Evolutionary conservation across 2,797 vertebrate genomes (phyloP).

Genomic region (Molothrus ater): DNA sequence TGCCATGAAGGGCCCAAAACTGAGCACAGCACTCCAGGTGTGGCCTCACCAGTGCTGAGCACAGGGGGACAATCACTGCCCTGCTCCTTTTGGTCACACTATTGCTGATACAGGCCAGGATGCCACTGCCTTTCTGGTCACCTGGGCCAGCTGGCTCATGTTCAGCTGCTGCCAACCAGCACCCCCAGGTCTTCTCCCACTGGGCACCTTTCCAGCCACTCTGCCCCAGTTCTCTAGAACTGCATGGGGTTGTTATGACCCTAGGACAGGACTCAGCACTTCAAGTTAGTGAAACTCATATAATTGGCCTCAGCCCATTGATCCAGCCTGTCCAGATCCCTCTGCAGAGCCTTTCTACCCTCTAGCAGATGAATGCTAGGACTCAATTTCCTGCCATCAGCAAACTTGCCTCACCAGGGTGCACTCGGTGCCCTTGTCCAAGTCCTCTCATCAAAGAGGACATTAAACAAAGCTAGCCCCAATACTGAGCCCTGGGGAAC

Average conservation of each 20-base stretch:
- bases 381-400: neutral
- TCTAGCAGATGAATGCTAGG: neutral
- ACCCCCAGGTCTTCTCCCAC: neutral
- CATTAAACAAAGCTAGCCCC: neutral
- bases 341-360: neutral
- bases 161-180: neutral
- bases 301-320: neutral
- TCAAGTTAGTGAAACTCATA: neutral
- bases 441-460: fast-evolving
- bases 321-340: neutral
- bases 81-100: neutral
- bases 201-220: neutral
- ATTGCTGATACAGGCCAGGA: neutral
- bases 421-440: fast-evolving
- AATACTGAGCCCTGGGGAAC: neutral
- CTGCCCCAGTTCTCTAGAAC: too few relatives aligned
- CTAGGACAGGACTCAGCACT: neutral
- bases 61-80: fast-evolving
- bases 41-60: neutral
- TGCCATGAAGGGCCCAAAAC: neutral
- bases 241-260: neutral
- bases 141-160: neutral
- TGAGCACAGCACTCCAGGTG: fast-evolving
- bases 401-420: neutral
- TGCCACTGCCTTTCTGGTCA: neutral